Base-by-base conservation (phyloP, 64 coral and sea anemone species). In the Anthopleura sola region DNA sequence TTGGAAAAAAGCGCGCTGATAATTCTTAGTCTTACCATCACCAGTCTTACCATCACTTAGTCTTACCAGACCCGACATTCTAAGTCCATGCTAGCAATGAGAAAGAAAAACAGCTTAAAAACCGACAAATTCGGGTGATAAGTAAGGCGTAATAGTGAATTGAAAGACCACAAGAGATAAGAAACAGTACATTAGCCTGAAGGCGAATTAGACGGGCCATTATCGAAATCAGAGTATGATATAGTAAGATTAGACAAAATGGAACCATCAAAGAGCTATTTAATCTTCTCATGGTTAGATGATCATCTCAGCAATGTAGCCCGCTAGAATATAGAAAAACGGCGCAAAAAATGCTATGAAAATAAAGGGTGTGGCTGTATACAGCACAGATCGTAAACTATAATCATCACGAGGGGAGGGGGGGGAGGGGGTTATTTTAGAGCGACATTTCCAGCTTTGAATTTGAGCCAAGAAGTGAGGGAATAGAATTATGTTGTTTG, bases 201-300 rank as follows among this genome's bases (percentile, higher is more conserved):
- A 79, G 76, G 76, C 76, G 44, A 79, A 79, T 79, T 79, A 79
- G 76, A 79, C 76, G 76, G 44, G 76, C 76, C 76, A 79, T 79
- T 79, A 79, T 79, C 36, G 20, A 38, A 79, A 79, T 79, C 76
- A 48, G 44, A 28, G 76, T 79, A 48, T 44, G 36, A 79, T 79
- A 38, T 79, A 48, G 37, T 33, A 40, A 79, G 76, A 79, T 79
- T 79, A 79, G 36, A 79, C 76, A 40, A 71, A 71, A 71, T 71
- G 66, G 66, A 71, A 71, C 66, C 66, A 71, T 71, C 66, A 71
- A 15, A 71, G 11, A 71, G 66, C 66, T 71, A 71, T 71, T 71
- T 71, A 71, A 71, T 71, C 66, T 71, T 71, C 66, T 71, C 58
- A 62, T 62, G 58, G 58, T 62, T 15, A n/a, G 66, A 3, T 71